A percentile compares a stretch with the other conserved stretches of the same genome.
phyloP scores from a whole-genome alignment of 1,140 invertebrate species.

The Gryllus bimaculatus region DNA sequence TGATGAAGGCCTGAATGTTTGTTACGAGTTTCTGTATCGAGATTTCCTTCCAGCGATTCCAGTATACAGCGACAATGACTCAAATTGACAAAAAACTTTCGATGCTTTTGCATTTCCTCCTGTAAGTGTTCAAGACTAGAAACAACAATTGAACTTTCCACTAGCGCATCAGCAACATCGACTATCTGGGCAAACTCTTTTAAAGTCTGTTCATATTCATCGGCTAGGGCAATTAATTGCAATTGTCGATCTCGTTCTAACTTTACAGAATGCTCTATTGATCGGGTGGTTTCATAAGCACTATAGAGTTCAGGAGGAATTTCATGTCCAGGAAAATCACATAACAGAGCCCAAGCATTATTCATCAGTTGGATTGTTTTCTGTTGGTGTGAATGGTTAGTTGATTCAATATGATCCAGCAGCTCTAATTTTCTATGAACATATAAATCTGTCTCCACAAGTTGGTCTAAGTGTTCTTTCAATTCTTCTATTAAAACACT shows the following conservation, averaged over 20 bases:
- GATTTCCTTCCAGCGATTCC: conserved; percentile 71
- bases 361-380: conserved; percentile 42
- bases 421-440: conserved; percentile 49
- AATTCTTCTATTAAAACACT: conserved; percentile 42
- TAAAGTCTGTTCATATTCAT: conserved; percentile 78
- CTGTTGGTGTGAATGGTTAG: conserved; percentile 42
- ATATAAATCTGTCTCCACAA: conserved; percentile 48
- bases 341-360: conserved; percentile 42
- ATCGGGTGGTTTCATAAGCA: conserved; percentile 53
- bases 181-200: conserved; percentile 77
- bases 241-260: conserved; percentile 62
- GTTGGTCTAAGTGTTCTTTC: conserved; percentile 41
- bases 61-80: conserved; percentile 70
- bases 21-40: conserved; percentile 57
- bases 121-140: conserved; percentile 63
- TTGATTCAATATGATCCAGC: conserved; percentile 52
- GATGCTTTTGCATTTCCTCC: conserved; percentile 79
- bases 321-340: conserved; percentile 52
- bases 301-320: conserved; percentile 54
- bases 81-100: conserved; percentile 78
- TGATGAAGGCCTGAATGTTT: conserved; percentile 65
- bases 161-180: conserved; percentile 64
- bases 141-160: conserved; percentile 64
- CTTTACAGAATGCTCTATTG: conserved; percentile 54
- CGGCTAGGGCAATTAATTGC: conserved; percentile 59